phyloP scores from a whole-genome alignment of 2,888 invertebrate species.

The Norana najaformis region DNA sequence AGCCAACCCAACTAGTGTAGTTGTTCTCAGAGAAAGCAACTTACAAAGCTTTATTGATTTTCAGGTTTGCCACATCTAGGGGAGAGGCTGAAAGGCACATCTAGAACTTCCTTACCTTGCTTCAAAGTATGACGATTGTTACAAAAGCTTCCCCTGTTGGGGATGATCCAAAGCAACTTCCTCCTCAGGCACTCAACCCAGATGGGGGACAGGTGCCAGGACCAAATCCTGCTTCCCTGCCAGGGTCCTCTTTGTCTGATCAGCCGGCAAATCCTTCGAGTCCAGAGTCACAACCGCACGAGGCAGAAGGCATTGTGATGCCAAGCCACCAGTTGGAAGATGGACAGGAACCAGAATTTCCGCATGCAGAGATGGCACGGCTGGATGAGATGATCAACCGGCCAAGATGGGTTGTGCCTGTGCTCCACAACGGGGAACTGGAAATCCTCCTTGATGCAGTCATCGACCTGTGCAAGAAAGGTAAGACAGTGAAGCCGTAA shows the following conservation, averaged over 20 bases:
- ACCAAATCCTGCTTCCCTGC: neutral
- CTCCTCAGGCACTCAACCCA: neutral
- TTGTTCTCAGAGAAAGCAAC: no score
- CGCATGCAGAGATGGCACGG: constrained; percentile 80
- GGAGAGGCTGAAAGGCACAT: no score
- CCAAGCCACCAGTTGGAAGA: neutral
- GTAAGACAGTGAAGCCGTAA: constrained; percentile 62
- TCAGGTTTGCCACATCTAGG: no score
- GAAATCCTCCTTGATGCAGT: constrained; percentile 87
- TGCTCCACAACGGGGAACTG: constrained; percentile 91
- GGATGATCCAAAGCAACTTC: constrained; percentile 9
- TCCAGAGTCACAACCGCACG: neutral
- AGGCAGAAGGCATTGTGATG: neutral
- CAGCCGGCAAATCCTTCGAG: neutral
- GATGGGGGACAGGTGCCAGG: neutral
- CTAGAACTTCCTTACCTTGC: neutral
- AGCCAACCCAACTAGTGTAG: no score
- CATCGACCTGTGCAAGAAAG: constrained; percentile 82
- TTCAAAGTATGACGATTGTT: constrained; percentile 14
- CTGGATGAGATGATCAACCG: constrained; percentile 94
- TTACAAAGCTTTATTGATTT: no score
- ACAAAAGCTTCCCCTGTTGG: constrained; percentile 20
- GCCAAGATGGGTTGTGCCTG: constrained; percentile 95
- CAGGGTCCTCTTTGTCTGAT: neutral
- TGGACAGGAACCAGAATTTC: constrained; percentile 71